Evolutionary conservation across 1,140 invertebrate genomes (phyloP), one percentile per base, ranked within the genome.

Genomic region (Oryctes rhinoceros): DNA sequence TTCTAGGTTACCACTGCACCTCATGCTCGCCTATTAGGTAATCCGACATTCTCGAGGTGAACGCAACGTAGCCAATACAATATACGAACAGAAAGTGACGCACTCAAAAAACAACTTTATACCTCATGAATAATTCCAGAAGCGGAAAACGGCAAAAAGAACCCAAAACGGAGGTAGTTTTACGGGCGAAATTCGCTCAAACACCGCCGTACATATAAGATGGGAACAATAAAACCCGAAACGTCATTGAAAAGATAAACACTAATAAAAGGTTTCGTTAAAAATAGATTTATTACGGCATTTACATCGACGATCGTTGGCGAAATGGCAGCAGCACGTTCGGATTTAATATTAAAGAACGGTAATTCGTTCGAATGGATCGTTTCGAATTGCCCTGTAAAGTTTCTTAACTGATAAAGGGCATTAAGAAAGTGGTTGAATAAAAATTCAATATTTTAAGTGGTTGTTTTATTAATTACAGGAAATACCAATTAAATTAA

Each of bases 221-320:
- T 18, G 53, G 53, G 39, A 44, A 44, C 18, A 59, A 59, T 59
- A 59, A 59, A 59, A 59, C 5, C 18, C 15, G 53, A 59, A 59
- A 59, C 53, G 53, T 59, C 53, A 59, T 59, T n/a, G 15, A n/a
- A 59, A 59, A 59, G 53, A 59, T 59, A 59, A 59, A 59, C 53
- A 59, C 53, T 18, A 59, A 59, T 59, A 59, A 59, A 59, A 59
- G 53, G 53, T 59, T 59, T 59, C 18, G 53, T 59, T 59, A 18
- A 18, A 59, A 59, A 59, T 59, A 59, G 53, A 59, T 59, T 59
- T 59, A 59, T 59, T 59, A 18, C 53, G 18, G 53, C 53, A 18
- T 59, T 59, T 59, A 18, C 53, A 18, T 59, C 53, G 18, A 18
- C n/a, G 18, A 59, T 18, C 18, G 15, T 18, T 18, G 53, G 15